A percentile compares a stretch with the other conserved stretches of the same genome.
Conservation (phyloP, 2,888 invertebrate species). For the Chloroclystis v-ata region DNA sequence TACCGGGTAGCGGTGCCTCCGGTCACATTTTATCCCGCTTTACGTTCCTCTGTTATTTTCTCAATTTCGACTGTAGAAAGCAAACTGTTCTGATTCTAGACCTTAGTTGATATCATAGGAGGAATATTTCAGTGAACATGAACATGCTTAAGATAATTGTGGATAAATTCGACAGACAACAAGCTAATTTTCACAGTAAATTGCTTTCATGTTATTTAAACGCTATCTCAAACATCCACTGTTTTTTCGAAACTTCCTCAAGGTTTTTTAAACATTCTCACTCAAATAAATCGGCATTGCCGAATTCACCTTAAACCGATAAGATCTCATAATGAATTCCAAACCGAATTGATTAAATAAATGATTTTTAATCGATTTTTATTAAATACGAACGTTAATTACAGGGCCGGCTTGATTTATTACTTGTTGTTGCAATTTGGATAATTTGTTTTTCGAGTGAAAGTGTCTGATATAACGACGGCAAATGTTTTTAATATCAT, state of each 20-base stretch:
- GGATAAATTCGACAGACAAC: too few relatives aligned
- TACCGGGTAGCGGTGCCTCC: constrained; percentile 44
- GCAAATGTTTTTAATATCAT: constrained; percentile 7
- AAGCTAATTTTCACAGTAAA: too few relatives aligned
- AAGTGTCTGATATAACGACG: constrained; percentile 30
- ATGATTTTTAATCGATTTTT: constrained; percentile 59
- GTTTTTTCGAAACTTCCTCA: too few relatives aligned
- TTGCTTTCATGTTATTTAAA: too few relatives aligned
- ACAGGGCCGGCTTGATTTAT: constrained; percentile 48
- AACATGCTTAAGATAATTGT: too few relatives aligned
- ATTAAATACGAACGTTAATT: constrained; percentile 57
- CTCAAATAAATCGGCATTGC: constrained; percentile 4
- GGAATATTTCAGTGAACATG: too few relatives aligned
- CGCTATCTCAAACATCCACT: too few relatives aligned
- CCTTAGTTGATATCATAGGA: constrained; percentile 5
- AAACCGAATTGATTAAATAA: constrained; percentile 55
- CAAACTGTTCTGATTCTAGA: constrained; percentile 11
- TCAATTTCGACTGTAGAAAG: constrained; percentile 27
- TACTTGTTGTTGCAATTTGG: constrained; percentile 23
- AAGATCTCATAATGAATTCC: constrained; percentile 47
- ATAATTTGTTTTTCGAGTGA: constrained; percentile 29
- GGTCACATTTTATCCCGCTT: constrained; percentile 37
- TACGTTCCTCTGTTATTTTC: constrained; percentile 27
- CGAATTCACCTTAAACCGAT: constrained; percentile 44
- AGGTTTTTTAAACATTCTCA: not conserved